Conservation (phyloP, 2,113 vertebrate species). For the Saguinus imperator region DNA sequence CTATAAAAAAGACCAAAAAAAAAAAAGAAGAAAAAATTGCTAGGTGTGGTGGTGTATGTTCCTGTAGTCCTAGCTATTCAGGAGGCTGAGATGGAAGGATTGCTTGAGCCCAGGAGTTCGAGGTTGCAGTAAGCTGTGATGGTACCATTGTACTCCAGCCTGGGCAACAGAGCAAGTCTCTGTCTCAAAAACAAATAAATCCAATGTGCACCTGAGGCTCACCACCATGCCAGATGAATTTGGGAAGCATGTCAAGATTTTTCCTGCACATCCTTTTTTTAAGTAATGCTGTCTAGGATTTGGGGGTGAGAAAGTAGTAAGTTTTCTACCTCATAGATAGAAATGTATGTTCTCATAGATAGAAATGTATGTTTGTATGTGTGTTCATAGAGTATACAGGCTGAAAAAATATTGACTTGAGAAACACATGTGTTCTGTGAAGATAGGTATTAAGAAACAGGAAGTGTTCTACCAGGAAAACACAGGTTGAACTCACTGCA, state of each 20-base stretch:
- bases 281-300: neutral
- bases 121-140: too few species aligned
- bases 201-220: neutral
- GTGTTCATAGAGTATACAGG: neutral
- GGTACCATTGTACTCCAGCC: too few species aligned
- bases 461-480: neutral
- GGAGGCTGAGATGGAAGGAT: too few species aligned
- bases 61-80: too few species aligned
- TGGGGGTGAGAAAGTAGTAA: neutral
- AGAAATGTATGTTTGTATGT: too few species aligned
- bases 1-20: too few species aligned
- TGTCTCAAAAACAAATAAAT: neutral
- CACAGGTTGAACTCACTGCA: neutral
- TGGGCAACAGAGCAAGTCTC: too few species aligned
- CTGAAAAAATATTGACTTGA: neutral
- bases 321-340: too few species aligned
- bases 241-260: neutral
- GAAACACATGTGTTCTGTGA: neutral
- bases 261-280: neutral
- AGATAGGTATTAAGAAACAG: slow-evolving; percentile 4
- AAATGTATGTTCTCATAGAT: too few species aligned
- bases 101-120: too few species aligned
- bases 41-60: too few species aligned
- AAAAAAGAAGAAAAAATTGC: too few species aligned
- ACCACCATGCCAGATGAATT: neutral